A percentile compares a stretch with the other conserved stretches of the same genome.
Evolutionary conservation across 2,888 invertebrate genomes (phyloP).

Genomic region (Athripsodes cinereus): DNA sequence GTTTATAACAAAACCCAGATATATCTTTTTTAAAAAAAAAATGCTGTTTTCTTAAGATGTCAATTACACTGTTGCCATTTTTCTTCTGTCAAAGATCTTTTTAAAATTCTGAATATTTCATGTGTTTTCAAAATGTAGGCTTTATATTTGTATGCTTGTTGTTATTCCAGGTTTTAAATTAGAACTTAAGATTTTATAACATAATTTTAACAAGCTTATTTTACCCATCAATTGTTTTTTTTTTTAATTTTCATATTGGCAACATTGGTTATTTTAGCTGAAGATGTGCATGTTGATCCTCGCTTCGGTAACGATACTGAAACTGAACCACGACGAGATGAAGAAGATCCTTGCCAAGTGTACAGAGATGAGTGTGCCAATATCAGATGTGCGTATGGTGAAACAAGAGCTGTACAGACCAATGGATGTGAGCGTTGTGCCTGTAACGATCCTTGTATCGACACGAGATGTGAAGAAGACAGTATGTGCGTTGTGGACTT

Average conservation of each 20-base stretch:
- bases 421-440: slow-evolving; percentile 66
- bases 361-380: slow-evolving; percentile 56
- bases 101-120: too few species aligned
- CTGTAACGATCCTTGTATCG: slow-evolving; percentile 69
- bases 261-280: slow-evolving; percentile 28
- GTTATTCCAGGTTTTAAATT: too few species aligned
- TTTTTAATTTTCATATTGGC: neutral
- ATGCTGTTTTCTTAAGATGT: too few species aligned
- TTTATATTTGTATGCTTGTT: too few species aligned
- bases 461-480: slow-evolving; percentile 53
- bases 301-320: slow-evolving; percentile 25
- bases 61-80: too few species aligned
- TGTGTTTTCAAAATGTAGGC: too few species aligned
- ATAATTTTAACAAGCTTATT: too few species aligned
- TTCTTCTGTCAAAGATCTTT: too few species aligned
- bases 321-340: slow-evolving; percentile 31
- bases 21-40: too few species aligned
- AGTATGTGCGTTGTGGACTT: slow-evolving; percentile 65
- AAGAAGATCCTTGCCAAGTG: slow-evolving; percentile 48
- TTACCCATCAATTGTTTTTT: too few species aligned
- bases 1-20: too few species aligned
- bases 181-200: too few species aligned
- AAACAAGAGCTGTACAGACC: slow-evolving; percentile 53
- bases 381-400: slow-evolving; percentile 65
- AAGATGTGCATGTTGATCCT: slow-evolving; percentile 37